Evolutionary conservation across 2,888 invertebrate species (phyloP).

Genomic region (Dyspetes luteomarginatus): DNA sequence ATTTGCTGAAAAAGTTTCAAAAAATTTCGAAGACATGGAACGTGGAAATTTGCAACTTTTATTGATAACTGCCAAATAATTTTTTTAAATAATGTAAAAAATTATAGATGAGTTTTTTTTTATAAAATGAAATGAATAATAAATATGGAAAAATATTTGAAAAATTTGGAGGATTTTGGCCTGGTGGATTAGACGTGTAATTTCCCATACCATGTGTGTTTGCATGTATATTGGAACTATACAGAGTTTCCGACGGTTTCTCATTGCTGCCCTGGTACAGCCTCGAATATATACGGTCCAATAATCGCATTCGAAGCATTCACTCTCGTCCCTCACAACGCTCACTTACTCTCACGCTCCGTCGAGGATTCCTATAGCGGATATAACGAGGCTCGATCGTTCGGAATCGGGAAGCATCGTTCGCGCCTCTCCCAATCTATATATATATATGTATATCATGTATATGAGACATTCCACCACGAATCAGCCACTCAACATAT

Average conservation of each 20-base stretch:
- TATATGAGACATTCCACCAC: too few species aligned
- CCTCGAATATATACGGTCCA: conserved; percentile 32
- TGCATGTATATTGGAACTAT: not conserved
- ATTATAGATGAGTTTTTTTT: too few species aligned
- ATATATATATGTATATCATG: not conserved
- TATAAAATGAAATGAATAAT: too few species aligned
- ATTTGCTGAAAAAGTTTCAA: too few species aligned
- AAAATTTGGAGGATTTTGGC: too few species aligned
- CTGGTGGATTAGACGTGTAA: not conserved
- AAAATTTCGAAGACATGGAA: too few species aligned
- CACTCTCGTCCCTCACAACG: conserved; percentile 14
- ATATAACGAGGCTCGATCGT: conserved; percentile 54
- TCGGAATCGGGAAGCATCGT: conserved; percentile 29
- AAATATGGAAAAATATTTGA: too few species aligned
- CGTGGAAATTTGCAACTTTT: too few species aligned
- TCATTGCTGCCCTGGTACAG: conserved; percentile 26
- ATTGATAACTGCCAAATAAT: too few species aligned
- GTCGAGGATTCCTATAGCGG: conserved; percentile 34
- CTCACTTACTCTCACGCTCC: not conserved
- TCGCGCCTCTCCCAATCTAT: not conserved
- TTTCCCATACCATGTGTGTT: not conserved
- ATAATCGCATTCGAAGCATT: conserved; percentile 51
- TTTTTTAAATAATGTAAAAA: too few species aligned
- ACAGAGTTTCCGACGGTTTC: conserved; percentile 23
- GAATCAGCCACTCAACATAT: too few species aligned